phyloP scores from a whole-genome alignment of 2,888 invertebrate genomes.

The Mellilla xanthometata region DNA sequence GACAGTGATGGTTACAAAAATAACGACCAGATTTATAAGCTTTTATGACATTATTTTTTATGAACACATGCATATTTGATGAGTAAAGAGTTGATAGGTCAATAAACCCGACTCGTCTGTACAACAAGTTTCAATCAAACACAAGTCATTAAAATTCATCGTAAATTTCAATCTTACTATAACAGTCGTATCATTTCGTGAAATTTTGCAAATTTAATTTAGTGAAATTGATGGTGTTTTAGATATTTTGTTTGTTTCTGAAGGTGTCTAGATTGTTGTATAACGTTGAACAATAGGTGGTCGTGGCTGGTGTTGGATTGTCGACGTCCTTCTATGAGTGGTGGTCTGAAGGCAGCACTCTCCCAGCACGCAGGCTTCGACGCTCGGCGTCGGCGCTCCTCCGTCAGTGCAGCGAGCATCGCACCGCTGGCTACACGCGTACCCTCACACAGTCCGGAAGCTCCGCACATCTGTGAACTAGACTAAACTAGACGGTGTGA shows the following conservation, averaged over 20 bases:
- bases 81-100: constrained; percentile 12
- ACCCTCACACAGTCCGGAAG: constrained; percentile 26
- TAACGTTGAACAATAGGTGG: too few relatives aligned
- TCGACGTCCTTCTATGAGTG: constrained; percentile 28
- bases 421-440: constrained; percentile 33
- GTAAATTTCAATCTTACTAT: too few relatives aligned
- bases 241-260: too few relatives aligned
- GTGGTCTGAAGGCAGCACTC: constrained; percentile 29
- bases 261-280: too few relatives aligned
- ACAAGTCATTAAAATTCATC: too few relatives aligned
- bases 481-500: constrained; percentile 45
- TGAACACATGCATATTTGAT: constrained; percentile 6
- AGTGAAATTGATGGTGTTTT: not conserved
- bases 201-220: constrained; percentile 3
- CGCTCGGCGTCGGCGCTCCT: constrained; percentile 47
- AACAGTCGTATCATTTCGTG: not conserved
- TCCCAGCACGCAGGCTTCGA: constrained; percentile 60
- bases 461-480: constrained; percentile 36
- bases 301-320: constrained; percentile 7
- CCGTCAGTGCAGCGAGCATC: constrained; percentile 50
- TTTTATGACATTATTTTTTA: constrained; percentile 9
- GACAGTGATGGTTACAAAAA: constrained; percentile 1
- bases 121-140: too few relatives aligned
- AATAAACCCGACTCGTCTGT: constrained; percentile 10
- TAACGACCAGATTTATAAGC: constrained; percentile 1